Conservation (phyloP, 2,797 vertebrate species). For the Lagodon rhomboides region DNA sequence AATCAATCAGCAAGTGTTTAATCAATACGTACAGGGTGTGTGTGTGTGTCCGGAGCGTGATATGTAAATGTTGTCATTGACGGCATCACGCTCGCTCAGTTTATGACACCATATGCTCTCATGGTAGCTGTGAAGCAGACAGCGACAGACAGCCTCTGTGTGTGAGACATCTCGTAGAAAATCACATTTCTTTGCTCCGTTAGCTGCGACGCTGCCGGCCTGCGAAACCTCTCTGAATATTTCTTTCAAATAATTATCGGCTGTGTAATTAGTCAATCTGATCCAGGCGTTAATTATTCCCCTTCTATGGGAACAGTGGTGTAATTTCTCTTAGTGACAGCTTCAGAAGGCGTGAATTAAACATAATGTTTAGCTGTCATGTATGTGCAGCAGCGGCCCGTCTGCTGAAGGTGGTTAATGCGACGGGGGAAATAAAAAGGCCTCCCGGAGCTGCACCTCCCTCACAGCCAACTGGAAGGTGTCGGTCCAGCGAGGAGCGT, state of each 20-base stretch:
- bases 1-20: background rate
- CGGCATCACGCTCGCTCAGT: slow-evolving; percentile 20
- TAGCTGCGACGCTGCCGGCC: slow-evolving; percentile 18
- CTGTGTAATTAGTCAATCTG: slow-evolving; percentile 42
- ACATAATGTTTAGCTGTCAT: slow-evolving; percentile 49
- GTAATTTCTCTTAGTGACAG: slow-evolving; percentile 15
- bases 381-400: slow-evolving; percentile 35
- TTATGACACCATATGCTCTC: slow-evolving; percentile 44
- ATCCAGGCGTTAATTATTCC: slow-evolving; percentile 53
- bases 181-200: slow-evolving; percentile 24
- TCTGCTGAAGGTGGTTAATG: slow-evolving; percentile 38
- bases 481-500: slow-evolving; percentile 28
- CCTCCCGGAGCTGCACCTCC: slow-evolving; percentile 16
- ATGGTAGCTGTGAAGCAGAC: slow-evolving; percentile 53
- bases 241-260: slow-evolving; percentile 41
- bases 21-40: slow-evolving; percentile 3
- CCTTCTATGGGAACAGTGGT: slow-evolving; percentile 1
- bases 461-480: slow-evolving; percentile 51
- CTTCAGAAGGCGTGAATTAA: slow-evolving; percentile 47
- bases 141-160: slow-evolving; percentile 42
- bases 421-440: background rate
- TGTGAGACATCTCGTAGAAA: slow-evolving; percentile 33
- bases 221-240: slow-evolving; percentile 39
- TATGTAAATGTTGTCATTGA: slow-evolving; percentile 48
- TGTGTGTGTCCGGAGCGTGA: slow-evolving; percentile 5